phyloP scores from a whole-genome alignment of 2,888 invertebrate species.

The Heliconius aoede region DNA sequence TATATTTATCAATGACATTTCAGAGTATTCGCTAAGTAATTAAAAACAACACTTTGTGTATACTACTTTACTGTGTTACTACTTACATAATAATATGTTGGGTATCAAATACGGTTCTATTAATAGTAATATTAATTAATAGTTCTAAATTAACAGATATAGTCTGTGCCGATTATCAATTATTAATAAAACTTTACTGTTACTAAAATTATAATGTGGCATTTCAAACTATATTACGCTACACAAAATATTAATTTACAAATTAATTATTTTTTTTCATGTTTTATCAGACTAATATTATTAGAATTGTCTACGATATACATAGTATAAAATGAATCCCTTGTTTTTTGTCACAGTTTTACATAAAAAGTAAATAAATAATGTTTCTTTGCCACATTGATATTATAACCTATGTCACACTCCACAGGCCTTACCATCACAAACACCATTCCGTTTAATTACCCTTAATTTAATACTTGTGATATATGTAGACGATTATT shows the following conservation, averaged over 20 bases:
- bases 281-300: neutral
- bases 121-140: conserved; percentile 10
- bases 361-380: conserved; percentile 17
- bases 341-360: conserved; percentile 8
- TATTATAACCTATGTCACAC: neutral
- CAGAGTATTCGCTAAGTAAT: neutral
- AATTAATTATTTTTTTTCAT: neutral
- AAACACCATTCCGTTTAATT: neutral
- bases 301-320: neutral
- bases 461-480: conserved; percentile 22
- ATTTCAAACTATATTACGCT: conserved; percentile 17
- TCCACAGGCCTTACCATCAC: neutral
- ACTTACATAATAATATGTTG: conserved; percentile 25
- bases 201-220: conserved; percentile 27
- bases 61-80: conserved; percentile 32
- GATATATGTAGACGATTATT: conserved; percentile 8
- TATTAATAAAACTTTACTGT: conserved; percentile 20
- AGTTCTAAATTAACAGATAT: conserved; percentile 24
- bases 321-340: conserved; percentile 7
- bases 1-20: conserved; percentile 6
- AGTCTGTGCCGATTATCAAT: conserved; percentile 6
- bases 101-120: conserved; percentile 28
- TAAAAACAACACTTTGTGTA: conserved; percentile 24
- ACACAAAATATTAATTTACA: conserved; percentile 27
- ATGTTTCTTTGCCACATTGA: neutral